Evolutionary conservation across 2,113 vertebrate species (phyloP).

Genomic region (Eretmochelys imbricata): DNA sequence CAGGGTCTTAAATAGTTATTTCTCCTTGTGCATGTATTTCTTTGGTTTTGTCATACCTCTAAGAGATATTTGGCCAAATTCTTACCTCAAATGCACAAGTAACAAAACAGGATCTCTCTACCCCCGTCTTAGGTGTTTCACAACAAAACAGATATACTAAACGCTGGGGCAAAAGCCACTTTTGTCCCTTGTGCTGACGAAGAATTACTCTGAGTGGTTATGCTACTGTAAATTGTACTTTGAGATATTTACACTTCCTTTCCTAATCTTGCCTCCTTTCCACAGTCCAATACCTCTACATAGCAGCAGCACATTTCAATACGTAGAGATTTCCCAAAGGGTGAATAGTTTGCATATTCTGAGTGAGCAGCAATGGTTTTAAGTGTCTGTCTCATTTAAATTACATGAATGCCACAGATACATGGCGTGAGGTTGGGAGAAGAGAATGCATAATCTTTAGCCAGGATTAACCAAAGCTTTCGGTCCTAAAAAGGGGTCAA

Average conservation of each 20-base stretch:
- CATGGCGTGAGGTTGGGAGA: background rate
- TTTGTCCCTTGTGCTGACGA: background rate
- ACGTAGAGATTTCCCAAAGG: background rate
- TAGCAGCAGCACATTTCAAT: background rate
- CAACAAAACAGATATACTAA: background rate
- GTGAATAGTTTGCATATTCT: background rate
- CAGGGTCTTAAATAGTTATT: background rate
- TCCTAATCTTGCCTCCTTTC: background rate
- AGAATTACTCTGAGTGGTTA: background rate
- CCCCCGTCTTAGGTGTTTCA: background rate
- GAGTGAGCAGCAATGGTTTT: background rate
- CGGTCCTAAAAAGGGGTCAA: background rate
- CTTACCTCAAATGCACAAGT: background rate
- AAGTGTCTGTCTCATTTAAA: background rate
- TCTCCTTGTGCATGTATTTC: background rate
- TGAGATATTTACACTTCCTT: background rate
- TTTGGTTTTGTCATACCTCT: background rate
- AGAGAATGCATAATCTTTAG: background rate
- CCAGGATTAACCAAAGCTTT: background rate
- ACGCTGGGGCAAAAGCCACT: background rate
- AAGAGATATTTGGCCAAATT: background rate
- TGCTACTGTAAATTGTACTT: background rate
- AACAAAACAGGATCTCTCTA: background rate
- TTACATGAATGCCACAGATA: background rate
- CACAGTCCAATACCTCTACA: background rate